Conservation (phyloP, 2,113 vertebrate species). For the Silurus meridionalis region DNA sequence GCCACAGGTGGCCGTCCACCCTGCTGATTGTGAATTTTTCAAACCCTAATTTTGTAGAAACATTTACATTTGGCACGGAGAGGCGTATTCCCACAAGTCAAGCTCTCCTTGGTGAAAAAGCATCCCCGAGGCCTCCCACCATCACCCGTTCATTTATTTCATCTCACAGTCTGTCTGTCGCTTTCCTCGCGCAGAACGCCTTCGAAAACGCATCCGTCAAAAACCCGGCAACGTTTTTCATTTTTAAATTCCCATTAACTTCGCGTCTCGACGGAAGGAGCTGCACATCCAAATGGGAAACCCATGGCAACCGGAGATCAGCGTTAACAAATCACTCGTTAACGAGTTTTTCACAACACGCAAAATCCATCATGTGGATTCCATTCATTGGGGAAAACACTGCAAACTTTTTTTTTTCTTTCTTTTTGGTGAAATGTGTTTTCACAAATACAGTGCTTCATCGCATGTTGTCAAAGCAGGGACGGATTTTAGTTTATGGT, state of each 20-base stretch:
- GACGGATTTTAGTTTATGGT: neutral
- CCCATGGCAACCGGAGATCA: slow-evolving; percentile 52
- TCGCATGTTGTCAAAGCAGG: neutral
- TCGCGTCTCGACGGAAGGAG: slow-evolving; percentile 26
- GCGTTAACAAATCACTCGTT: slow-evolving; percentile 50
- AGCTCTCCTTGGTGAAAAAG: neutral
- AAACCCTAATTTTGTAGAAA: neutral
- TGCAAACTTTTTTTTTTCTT: neutral
- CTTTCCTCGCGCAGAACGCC: neutral
- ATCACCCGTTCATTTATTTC: slow-evolving; percentile 20
- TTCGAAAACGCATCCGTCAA: slow-evolving; percentile 49
- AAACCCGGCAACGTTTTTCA: slow-evolving; percentile 36
- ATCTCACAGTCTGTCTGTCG: neutral
- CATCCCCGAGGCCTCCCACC: neutral
- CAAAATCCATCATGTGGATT: neutral
- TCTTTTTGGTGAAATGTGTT: neutral
- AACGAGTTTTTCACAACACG: slow-evolving; percentile 21
- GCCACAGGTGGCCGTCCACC: neutral
- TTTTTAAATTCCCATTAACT: slow-evolving; percentile 56
- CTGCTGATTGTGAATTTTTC: neutral
- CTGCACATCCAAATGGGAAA: slow-evolving; percentile 31
- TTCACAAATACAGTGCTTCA: slow-evolving; percentile 1
- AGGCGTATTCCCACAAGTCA: neutral
- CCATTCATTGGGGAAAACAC: neutral
- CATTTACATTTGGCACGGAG: neutral